Evolutionary conservation across 2,797 vertebrate genomes (phyloP).

Genomic region (Allobates femoralis): DNA sequence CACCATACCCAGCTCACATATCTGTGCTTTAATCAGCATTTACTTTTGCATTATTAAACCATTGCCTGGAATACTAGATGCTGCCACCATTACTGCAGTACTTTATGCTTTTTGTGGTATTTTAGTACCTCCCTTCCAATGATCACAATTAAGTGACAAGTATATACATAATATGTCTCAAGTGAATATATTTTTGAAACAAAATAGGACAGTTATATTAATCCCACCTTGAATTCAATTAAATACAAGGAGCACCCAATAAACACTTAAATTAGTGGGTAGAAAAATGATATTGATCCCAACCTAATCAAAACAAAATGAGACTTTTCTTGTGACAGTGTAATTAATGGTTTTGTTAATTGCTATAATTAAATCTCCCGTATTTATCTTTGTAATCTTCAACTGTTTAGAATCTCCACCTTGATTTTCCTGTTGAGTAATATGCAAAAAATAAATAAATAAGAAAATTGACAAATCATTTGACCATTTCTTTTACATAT

Average conservation of each 20-base stretch:
- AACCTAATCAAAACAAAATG: slow-evolving; percentile 74
- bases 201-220: background rate
- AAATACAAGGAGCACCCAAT: slow-evolving; percentile 2
- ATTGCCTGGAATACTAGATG: too few species aligned
- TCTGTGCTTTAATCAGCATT: too few species aligned
- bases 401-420: slow-evolving; percentile 73
- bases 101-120: too few species aligned
- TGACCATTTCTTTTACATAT: slow-evolving; percentile 71
- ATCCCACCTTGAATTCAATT: background rate
- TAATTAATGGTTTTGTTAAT: slow-evolving; percentile 79
- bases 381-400: slow-evolving; percentile 76
- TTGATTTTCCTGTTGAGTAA: slow-evolving; percentile 73
- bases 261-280: background rate
- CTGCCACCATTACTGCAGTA: too few species aligned
- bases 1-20: too few species aligned
- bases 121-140: too few species aligned
- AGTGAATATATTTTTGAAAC: background rate
- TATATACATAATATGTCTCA: background rate
- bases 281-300: slow-evolving; percentile 71
- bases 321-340: slow-evolving; percentile 72
- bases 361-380: slow-evolving; percentile 72
- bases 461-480: slow-evolving; percentile 75
- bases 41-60: too few species aligned
- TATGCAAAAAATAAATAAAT: slow-evolving; percentile 66
- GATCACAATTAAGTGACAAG: too few species aligned